These are phyloP conservation scores for Takifugu flavidus DNA, from an alignment of 2,113 vertebrate genomes.

Conservation along the genomic window DNA sequence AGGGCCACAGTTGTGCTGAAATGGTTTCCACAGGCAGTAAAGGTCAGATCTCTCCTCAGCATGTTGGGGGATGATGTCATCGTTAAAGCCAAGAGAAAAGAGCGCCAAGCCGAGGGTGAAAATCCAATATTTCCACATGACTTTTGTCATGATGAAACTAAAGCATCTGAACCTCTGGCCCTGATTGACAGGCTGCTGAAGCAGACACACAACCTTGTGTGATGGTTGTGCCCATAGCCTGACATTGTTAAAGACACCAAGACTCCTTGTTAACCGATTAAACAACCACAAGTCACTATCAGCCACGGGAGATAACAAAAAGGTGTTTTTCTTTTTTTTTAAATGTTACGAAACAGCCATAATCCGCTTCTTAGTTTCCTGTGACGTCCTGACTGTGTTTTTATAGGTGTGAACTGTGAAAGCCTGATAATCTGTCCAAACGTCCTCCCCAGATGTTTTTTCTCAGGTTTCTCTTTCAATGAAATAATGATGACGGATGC, in stretches of 20 bases:
- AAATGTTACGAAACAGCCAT: conserved; percentile 32
- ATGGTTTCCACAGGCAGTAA: conserved; percentile 47
- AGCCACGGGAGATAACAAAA: not conserved
- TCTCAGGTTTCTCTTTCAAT: conserved; percentile 51
- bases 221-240: not conserved
- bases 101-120: conserved; percentile 15
- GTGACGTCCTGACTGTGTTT: conserved; percentile 55
- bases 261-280: not conserved
- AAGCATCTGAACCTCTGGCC: conserved; percentile 12
- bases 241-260: conserved; percentile 1
- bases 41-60: conserved; percentile 41
- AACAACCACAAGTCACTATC: too few relatives aligned
- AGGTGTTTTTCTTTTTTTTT: conserved; percentile 17
- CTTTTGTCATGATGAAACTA: conserved; percentile 24
- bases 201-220: not conserved
- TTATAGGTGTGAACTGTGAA: conserved; percentile 58
- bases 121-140: conserved; percentile 29
- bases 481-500: conserved; percentile 51
- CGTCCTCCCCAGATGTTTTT: conserved; percentile 25
- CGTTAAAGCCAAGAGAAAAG: conserved; percentile 35
- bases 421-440: conserved; percentile 29
- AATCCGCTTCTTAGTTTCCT: conserved; percentile 46
- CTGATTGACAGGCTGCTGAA: conserved; percentile 29
- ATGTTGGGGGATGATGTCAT: conserved; percentile 46
- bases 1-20: conserved; percentile 16